These are phyloP conservation scores for Ochotona curzoniae DNA, from an alignment of 2,113 vertebrate species.

Conservation along the genomic window DNA sequence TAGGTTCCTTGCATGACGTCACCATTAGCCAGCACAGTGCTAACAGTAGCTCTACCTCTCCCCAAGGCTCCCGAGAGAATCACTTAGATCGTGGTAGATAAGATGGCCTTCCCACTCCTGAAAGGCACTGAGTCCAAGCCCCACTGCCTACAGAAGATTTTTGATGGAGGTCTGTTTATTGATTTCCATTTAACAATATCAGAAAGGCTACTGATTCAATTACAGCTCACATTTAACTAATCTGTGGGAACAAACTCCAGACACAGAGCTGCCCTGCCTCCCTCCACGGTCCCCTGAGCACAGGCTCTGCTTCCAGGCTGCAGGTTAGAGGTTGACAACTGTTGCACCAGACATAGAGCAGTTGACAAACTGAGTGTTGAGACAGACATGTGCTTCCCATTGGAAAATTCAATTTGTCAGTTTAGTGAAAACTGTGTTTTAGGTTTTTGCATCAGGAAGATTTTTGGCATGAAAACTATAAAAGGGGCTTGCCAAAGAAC, in stretches of 20 bases:
- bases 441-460: background rate
- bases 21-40: background rate
- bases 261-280: background rate
- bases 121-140: conserved; percentile 13
- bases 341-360: conserved; percentile 36
- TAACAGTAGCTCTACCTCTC: background rate
- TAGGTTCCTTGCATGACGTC: background rate
- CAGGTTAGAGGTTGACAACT: conserved; percentile 60
- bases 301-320: conserved; percentile 40
- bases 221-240: conserved; percentile 54
- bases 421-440: conserved; percentile 38
- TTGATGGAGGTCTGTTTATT: conserved; percentile 6
- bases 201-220: conserved; percentile 60
- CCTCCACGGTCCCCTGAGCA: background rate
- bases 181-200: conserved; percentile 46
- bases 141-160: background rate
- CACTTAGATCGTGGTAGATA: background rate
- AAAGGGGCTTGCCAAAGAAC: background rate
- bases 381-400: conserved; percentile 38
- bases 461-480: background rate
- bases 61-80: background rate
- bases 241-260: conserved; percentile 32
- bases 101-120: background rate
- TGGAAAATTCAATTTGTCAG: conserved; percentile 50
- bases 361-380: background rate